phyloP scores from a whole-genome alignment of 2,113 vertebrate species.

The Neodon shergylaensis region DNA sequence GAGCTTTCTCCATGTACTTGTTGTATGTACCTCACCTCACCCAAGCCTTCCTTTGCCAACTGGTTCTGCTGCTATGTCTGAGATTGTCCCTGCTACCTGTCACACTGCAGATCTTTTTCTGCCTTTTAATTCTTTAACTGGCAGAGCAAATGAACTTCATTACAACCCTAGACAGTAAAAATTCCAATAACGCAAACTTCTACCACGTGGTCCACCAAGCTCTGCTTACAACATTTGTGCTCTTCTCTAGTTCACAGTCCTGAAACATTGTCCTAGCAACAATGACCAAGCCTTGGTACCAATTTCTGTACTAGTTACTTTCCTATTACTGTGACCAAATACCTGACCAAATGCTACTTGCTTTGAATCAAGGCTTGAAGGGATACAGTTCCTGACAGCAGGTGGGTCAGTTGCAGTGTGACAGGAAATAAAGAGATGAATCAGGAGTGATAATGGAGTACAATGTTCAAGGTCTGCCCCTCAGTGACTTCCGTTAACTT shows the following conservation, averaged over 20 bases:
- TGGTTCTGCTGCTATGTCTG: not conserved
- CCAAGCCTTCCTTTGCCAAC: not conserved
- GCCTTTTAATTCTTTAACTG: not conserved
- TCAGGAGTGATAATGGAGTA: not conserved
- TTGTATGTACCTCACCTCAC: not conserved
- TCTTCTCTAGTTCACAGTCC: not conserved
- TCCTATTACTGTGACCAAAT: not conserved
- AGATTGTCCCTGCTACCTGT: not conserved
- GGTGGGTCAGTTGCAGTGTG: not conserved
- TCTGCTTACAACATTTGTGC: not conserved
- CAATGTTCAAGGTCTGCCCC: not conserved
- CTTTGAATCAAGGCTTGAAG: not conserved
- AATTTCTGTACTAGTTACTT: not conserved
- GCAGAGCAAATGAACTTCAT: not conserved
- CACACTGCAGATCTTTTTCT: not conserved
- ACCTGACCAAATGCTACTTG: not conserved
- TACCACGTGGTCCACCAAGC: not conserved
- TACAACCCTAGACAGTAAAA: not conserved
- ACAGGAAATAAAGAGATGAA: not conserved
- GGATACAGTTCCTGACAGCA: not conserved
- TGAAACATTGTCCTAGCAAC: not conserved
- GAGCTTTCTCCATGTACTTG: not conserved
- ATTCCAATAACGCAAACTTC: not conserved
- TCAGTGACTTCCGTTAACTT: not conserved
- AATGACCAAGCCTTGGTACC: not conserved